Evolutionary conservation across 1,140 invertebrate species (phyloP).

Genomic region (Armadillidium nasatum): DNA sequence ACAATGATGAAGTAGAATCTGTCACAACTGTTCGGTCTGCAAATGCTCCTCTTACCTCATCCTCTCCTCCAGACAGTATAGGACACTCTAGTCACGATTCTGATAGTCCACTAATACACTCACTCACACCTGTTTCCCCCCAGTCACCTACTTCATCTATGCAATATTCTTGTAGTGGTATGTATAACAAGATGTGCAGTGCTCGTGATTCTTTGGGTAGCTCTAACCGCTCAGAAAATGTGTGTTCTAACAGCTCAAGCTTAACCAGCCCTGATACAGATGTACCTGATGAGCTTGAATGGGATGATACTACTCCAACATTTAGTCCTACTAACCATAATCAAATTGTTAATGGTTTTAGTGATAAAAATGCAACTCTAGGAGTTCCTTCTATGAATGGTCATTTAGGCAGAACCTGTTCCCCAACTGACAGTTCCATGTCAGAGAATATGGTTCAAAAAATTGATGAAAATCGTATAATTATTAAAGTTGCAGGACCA

Average conservation of each 20-base stretch:
- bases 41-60: constrained; percentile 63
- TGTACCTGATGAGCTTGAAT: constrained; percentile 44
- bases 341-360: constrained; percentile 31
- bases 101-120: constrained; percentile 59
- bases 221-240: constrained; percentile 40
- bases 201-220: constrained; percentile 39
- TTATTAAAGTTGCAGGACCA: constrained; percentile 42
- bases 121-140: constrained; percentile 69
- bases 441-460: constrained; percentile 32
- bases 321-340: constrained; percentile 22
- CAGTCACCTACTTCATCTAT: constrained; percentile 74
- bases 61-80: constrained; percentile 55
- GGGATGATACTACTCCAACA: constrained; percentile 43
- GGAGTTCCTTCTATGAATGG: constrained; percentile 29
- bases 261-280: constrained; percentile 44
- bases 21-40: constrained; percentile 84
- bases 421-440: constrained; percentile 18
- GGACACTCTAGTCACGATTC: constrained; percentile 59
- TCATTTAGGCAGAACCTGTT: constrained; percentile 13
- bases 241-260: constrained; percentile 43
- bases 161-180: constrained; percentile 41
- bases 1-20: constrained; percentile 32
- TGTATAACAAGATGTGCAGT: constrained; percentile 43
- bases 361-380: constrained; percentile 33
- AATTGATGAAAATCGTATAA: constrained; percentile 42